Evolutionary conservation across 1,140 invertebrate species (phyloP), one percentile per base, ranked within the genome.

Genomic region (Macrotrachela quadricornifera): DNA sequence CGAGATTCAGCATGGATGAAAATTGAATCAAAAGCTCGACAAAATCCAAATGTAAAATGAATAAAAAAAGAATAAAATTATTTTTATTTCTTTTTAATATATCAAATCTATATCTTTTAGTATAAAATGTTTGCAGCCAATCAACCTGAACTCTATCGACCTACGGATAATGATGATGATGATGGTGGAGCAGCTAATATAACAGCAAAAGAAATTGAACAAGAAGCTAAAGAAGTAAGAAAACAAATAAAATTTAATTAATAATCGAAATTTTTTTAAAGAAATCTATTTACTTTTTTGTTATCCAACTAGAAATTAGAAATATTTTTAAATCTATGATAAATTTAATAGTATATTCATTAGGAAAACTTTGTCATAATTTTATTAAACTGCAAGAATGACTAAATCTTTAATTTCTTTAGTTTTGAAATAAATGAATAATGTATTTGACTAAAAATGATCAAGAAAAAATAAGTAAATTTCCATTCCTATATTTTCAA

Each of bases 121-220:
- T 39, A 18, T n/a, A 40, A 36, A 15, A 36, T n/a, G 30, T 17
- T 47, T 18, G 3, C 10, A 12, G 30, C 6, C 10, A 10, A 37
- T 30, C 47, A 36, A 38, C 18, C 10, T 4, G 15, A 18, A 38
- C 12, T 16, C 40, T 43, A 36, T 49, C 14, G 38, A 17, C 13
- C 15, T 9, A 13, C n/a, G 37, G 43, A 21, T 21, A 21, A 8
- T 52, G n/a, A 39, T 37, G 65, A 70, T 46, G 78, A 79, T 55
- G 74, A 77, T 59, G 77, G 79, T 58, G 76, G 73, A 37, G 78
- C 80, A 59, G 64, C 71, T 12, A 71, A 74, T 43, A 69, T 81
- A 55, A 77, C 75, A 54, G 77, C 81, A 69, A 81, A 83, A 62
- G 79, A 80, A 65, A 72, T 81, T 57, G 82, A 85, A 71, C 78